Evolutionary conservation across 2,888 invertebrate species (phyloP).

Genomic region (Nasonia oneida): DNA sequence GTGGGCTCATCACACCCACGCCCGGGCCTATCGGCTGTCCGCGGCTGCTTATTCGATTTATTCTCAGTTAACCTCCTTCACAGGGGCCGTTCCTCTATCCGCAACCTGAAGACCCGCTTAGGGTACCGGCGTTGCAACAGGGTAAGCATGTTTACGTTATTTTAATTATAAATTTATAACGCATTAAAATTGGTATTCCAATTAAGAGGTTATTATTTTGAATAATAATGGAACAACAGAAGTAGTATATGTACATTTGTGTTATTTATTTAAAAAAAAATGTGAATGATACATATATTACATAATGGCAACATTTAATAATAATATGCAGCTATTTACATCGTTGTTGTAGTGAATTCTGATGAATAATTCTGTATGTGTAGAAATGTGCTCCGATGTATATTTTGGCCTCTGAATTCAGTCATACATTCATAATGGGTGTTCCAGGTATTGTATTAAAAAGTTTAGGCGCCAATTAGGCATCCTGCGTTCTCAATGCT

Average conservation of each 20-base stretch:
- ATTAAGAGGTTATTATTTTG: no score
- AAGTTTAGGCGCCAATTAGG: background rate
- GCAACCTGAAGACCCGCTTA: no score
- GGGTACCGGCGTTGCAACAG: no score
- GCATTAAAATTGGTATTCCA: background rate
- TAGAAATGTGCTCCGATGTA: background rate
- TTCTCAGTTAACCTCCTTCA: no score
- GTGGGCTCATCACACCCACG: no score
- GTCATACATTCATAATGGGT: no score
- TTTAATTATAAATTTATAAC: background rate
- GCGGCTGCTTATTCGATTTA: no score
- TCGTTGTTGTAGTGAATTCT: background rate
- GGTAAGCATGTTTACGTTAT: constrained; percentile 40
- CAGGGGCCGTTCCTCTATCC: no score
- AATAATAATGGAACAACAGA: background rate
- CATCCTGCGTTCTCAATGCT: constrained; percentile 24
- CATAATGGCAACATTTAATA: background rate
- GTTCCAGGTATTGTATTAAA: background rate
- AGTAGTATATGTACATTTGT: background rate
- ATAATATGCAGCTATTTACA: background rate
- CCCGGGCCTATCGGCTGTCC: no score
- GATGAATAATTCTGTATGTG: background rate
- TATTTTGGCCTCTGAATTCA: background rate
- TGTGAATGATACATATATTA: background rate
- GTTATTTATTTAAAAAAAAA: background rate